Base-by-base conservation (phyloP, 1,140 invertebrate species). In the Bradysia coprophila region DNA sequence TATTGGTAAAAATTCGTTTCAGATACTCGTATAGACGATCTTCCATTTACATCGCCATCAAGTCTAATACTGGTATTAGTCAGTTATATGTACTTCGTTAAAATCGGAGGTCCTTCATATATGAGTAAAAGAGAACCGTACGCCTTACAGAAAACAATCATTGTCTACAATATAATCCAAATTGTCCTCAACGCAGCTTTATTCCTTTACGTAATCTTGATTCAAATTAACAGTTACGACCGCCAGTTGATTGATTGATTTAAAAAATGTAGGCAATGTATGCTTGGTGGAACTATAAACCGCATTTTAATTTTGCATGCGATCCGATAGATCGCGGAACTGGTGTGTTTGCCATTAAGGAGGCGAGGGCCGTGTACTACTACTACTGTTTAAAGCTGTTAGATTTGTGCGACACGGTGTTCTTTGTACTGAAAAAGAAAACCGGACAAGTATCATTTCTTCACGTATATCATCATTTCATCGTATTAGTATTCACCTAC, bases 121-220 rank as follows among this genome's bases (percentile, higher is more conserved):
- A 89, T 89, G 84, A 71, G 73, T 49, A 71, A 81, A 48, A 63
- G 80, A 19, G 66, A 72, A 51, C 73, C 84, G 0, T 80, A 77
- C 43, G 64, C 83, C 37, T 63, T 90, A 0, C 71, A 74, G 40
- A 61, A 62, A 32, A 46, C 75, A 2, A 71, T 90, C 55, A 71
- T 85, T 41, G 54, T 69, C 9, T 90, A 89, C 58, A 89, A 90
- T 57, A 52, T 76, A 1, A 62, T 76, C 19, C 77, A 87, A 66
- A 76, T 87, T 13, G 13, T 34, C 11, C 18, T 13, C 32, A 34
- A 34, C 18, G n/a, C 18, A 13, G 4, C 32, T 16, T 3, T 34
- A 15, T 4, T 34, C 32, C 3, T 11, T 4, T 34, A 34, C 18
- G 32, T 34, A 16, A 31, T n/a, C n/a, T 8, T 31, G 8, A 9